Evolutionary conservation across 35 echinoderm and acorn worm species (phyloP).

Genomic region (Ophiothrix spiculata): DNA sequence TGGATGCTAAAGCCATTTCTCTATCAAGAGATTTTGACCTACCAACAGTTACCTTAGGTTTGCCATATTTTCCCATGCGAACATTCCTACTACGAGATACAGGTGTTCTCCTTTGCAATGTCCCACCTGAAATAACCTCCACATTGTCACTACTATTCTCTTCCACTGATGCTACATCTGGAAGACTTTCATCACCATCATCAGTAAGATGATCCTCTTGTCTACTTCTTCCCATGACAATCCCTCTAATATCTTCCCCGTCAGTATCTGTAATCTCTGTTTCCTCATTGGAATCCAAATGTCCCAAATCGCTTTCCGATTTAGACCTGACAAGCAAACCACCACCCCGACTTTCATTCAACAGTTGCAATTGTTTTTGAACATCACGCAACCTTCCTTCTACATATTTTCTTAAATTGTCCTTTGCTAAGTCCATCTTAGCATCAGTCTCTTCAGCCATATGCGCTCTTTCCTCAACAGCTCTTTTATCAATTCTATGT

Average conservation of each 20-base stretch:
- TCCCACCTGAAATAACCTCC: background rate
- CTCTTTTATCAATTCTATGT: conserved; percentile 76
- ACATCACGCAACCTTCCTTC: conserved; percentile 63
- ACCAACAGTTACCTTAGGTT: background rate
- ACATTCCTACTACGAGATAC: conserved; percentile 12
- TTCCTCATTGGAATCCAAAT: background rate
- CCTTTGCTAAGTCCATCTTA: conserved; percentile 41
- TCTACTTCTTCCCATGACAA: background rate
- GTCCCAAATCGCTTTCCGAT: conserved; percentile 31
- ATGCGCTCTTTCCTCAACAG: conserved; percentile 62
- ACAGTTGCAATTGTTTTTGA: conserved; percentile 53
- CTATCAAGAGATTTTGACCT: conserved; percentile 19
- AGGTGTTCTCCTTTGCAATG: background rate
- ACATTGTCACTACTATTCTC: no score
- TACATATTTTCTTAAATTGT: conserved; percentile 73
- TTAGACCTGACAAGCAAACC: background rate
- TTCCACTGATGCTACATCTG: no score
- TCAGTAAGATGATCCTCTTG: background rate
- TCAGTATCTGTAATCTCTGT: background rate
- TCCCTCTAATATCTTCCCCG: conserved; percentile 22
- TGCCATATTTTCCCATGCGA: background rate
- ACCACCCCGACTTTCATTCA: conserved; percentile 13
- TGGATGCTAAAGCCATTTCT: background rate
- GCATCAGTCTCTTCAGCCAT: conserved; percentile 62
- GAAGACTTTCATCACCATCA: background rate